These are phyloP conservation scores for Labeo rohita DNA, from an alignment of 2,113 vertebrate species.

Conservation along the genomic window DNA sequence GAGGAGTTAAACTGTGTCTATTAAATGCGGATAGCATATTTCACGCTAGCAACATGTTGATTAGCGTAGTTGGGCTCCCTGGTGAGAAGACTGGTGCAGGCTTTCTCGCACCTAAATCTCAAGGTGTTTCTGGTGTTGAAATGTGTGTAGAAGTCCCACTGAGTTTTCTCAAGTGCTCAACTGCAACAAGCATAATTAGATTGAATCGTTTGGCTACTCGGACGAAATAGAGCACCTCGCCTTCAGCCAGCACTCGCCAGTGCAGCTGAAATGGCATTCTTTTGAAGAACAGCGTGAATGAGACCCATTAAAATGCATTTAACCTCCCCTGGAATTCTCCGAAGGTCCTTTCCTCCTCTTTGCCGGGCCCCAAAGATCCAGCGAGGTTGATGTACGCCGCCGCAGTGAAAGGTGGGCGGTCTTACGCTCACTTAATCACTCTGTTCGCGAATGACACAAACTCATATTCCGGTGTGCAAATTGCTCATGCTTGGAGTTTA, in stretches of 20 bases:
- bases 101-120: slow-evolving; percentile 39
- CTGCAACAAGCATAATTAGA: slow-evolving; percentile 30
- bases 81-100: slow-evolving; percentile 16
- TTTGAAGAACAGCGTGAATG: slow-evolving; percentile 11
- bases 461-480: slow-evolving; percentile 55
- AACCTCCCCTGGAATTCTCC: slow-evolving; percentile 20
- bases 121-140: slow-evolving; percentile 27
- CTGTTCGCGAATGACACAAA: neutral
- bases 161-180: slow-evolving; percentile 23
- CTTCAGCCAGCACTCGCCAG: neutral
- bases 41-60: slow-evolving; percentile 22
- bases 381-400: neutral
- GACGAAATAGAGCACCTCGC: neutral
- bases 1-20: neutral
- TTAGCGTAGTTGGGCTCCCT: neutral
- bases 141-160: slow-evolving; percentile 23
- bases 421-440: slow-evolving; percentile 44
- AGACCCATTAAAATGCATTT: slow-evolving; percentile 34
- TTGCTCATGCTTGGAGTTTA: slow-evolving; percentile 53
- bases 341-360: neutral
- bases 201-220: neutral
- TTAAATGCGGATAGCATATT: neutral
- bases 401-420: neutral
- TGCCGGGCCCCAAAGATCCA: neutral
- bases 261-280: neutral